Evolutionary conservation across 2,113 vertebrate species (phyloP), one percentile per base, ranked within the genome.

Genomic region (Pachyramphus minor): DNA sequence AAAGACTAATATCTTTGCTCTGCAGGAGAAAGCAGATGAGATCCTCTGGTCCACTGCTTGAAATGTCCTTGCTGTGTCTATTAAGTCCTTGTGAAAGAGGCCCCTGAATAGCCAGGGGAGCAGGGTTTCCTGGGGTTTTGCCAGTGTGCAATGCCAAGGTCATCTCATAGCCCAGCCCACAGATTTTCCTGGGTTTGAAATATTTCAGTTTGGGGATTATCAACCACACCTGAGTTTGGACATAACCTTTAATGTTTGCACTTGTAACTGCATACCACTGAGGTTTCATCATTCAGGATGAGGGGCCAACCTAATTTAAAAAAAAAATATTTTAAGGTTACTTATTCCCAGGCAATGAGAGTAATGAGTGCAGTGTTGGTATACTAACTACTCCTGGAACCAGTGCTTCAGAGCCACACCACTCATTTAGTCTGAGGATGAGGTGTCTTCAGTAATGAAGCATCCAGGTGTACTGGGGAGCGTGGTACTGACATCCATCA

Each of bases 201-300:
- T 79, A 53, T 73, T 92, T 91, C 27, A 3, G 22, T 79, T 41
- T 58, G 62, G 30, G 56, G 13, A 45, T 87, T 87, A 62, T 72
- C 58, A 49, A 74, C 88, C 41, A 73, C 76, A 94, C 50, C 59
- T 92, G 71, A 55, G 80, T 95, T 87, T 84, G n/a, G 81, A 91
- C 83, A 78, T 60, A 87, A 81, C n/a, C 42, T 91, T 76, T 84
- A 81, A 27, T 33, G 25, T 87, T 75, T 82, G 77, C 56, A 56
- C 77, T 59, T 75, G 23, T 28, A 84, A 52, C 56, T 72, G 66
- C 69, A 79, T 93, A 56, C 60, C 6, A 0, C 16, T 25, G 16
- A 52, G 15, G 39, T 89, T 94, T 87, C 77, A 64, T 91, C 66
- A 82, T 84, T 75, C 24, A 78, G 47, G 24, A 78, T 31, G 27